Conservation (phyloP, 2,113 vertebrate genomes). For the Anas platyrhynchos region DNA sequence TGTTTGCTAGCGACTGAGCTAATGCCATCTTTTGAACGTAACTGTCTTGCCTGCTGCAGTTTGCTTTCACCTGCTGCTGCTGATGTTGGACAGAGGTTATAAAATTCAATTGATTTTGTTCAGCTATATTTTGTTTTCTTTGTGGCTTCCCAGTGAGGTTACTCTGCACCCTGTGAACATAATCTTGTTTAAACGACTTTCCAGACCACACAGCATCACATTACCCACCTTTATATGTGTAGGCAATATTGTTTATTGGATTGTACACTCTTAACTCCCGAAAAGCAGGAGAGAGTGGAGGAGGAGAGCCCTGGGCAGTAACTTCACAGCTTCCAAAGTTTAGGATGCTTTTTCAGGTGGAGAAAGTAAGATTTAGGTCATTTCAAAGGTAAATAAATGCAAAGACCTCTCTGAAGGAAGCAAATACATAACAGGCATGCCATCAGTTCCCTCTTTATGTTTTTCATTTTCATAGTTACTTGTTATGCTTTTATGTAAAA, state of each 20-base stretch:
- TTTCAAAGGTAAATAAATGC: neutral
- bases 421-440: neutral
- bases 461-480: neutral
- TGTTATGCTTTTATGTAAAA: neutral
- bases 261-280: neutral
- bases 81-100: neutral
- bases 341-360: constrained; percentile 4
- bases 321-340: neutral
- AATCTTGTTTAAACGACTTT: constrained; percentile 58
- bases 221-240: neutral
- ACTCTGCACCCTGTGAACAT: constrained; percentile 1
- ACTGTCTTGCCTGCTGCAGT: neutral
- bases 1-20: constrained; percentile 34
- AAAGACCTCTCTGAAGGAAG: neutral
- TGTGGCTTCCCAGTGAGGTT: neutral
- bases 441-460: neutral
- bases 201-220: constrained; percentile 50
- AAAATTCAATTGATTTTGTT: neutral
- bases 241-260: neutral
- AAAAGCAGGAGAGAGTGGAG: neutral
- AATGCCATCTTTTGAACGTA: neutral
- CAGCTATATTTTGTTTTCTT: neutral
- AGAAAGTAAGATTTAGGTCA: neutral
- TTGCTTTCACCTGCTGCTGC: neutral
- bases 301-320: neutral